Percentiles rank a stretch among this genome's conserved stretches.
These are phyloP conservation scores for Anas acuta DNA, from an alignment of 2,797 vertebrate species.

Conservation along the genomic window DNA sequence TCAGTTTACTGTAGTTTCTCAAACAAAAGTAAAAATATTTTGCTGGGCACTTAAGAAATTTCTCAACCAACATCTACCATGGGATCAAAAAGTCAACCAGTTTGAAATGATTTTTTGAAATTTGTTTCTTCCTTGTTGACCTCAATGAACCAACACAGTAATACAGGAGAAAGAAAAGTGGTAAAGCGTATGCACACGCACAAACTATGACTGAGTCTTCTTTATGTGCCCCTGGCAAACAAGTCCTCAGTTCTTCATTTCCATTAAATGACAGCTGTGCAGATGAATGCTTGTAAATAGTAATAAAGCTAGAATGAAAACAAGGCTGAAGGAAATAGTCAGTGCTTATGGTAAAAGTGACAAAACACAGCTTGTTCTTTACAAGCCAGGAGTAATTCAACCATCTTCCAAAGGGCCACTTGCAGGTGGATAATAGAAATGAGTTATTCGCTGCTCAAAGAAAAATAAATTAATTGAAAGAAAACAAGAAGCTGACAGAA, in stretches of 20 bases:
- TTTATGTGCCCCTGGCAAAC: background rate
- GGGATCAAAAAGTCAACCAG: background rate
- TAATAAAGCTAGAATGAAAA: constrained; percentile 34
- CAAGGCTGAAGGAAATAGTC: background rate
- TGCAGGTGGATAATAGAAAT: constrained; percentile 48
- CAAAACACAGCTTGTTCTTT: constrained; percentile 55
- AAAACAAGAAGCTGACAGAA: constrained; percentile 50
- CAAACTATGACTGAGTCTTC: background rate
- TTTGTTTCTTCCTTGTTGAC: background rate
- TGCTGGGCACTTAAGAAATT: background rate
- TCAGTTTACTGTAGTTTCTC: background rate
- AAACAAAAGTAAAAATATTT: background rate
- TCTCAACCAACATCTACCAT: background rate
- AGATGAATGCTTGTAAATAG: constrained; percentile 29
- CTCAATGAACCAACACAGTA: background rate
- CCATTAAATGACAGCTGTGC: constrained; percentile 26
- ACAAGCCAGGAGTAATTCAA: constrained; percentile 42
- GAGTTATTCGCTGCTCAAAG: constrained; percentile 30
- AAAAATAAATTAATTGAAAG: constrained; percentile 54
- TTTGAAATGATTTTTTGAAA: background rate
- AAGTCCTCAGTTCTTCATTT: constrained; percentile 37
- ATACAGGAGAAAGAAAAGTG: background rate
- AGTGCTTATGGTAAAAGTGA: background rate
- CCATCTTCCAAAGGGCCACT: constrained; percentile 45
- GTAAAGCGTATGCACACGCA: background rate